Conservation (phyloP, 2,113 vertebrate species). For the Erinaceus europaeus region DNA sequence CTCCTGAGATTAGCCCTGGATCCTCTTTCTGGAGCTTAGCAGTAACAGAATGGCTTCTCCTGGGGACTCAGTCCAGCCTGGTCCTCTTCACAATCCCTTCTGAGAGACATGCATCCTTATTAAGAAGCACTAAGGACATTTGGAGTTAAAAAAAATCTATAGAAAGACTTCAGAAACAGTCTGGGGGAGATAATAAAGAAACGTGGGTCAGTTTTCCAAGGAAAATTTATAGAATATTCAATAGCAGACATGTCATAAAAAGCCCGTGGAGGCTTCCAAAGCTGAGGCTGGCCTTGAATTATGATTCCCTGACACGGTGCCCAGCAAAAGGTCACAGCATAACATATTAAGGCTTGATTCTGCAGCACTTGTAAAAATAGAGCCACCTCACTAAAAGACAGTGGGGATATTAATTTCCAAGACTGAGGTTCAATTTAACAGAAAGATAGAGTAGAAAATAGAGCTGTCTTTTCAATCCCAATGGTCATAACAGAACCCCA, state of each 20-base stretch:
- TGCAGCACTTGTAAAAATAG: conserved; percentile 60
- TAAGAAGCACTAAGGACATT: conserved; percentile 65
- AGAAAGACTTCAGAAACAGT: conserved; percentile 69
- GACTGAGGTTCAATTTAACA: conserved; percentile 66
- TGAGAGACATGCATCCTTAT: conserved; percentile 45
- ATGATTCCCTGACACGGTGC: conserved; percentile 57
- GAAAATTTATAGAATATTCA: conserved; percentile 68
- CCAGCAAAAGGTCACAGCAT: conserved; percentile 62
- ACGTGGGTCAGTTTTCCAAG: conserved; percentile 63
- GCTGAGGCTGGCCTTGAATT: conserved; percentile 54
- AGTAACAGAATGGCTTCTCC: conserved; percentile 3
- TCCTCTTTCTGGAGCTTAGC: conserved; percentile 11
- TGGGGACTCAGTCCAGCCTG: conserved; percentile 33
- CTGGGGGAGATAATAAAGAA: conserved; percentile 71
- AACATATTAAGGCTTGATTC: conserved; percentile 61
- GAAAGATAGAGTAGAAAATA: conserved; percentile 73
- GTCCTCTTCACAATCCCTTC: conserved; percentile 61
- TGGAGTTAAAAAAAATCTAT: conserved; percentile 68
- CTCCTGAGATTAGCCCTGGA: neutral
- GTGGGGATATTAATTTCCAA: conserved; percentile 73
- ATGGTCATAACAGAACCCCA: conserved; percentile 47
- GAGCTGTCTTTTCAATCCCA: conserved; percentile 67
- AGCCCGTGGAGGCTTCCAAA: conserved; percentile 51
- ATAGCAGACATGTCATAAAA: conserved; percentile 69
- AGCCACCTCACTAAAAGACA: conserved; percentile 63